Base-by-base conservation (phyloP, 2,113 vertebrate genomes). In the Chionis minor region DNA sequence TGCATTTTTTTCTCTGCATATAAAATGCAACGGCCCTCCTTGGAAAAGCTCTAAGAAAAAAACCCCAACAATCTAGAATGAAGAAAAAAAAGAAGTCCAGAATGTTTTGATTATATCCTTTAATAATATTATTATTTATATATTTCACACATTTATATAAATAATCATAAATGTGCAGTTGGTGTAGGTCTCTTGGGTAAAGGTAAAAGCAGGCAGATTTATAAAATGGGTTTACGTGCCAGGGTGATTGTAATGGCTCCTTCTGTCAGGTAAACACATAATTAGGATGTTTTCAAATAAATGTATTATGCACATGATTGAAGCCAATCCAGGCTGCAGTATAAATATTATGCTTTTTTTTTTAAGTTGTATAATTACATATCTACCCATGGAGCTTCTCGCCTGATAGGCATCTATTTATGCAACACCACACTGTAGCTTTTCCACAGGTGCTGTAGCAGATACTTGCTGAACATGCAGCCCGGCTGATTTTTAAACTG, bases 221-320 rank as follows among this genome's bases (percentile, higher is more conserved):
- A 86, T 92, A 94, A 97, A 96, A 93, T 6, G 73, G 71, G 72
- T 86, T 94, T 96, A 77, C 2, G 5, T 93, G 90, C 90, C 95
- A 95, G 96, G 94, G 91, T 97, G 96, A 93, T 77, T 83, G 88
- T 91, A 94, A 96, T 91, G 96, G 94, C 88, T 97, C 91, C 97
- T 96, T 97, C 96, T 96, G 92, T 94, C 96, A 97, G 94, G 93
- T 97, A 96, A 97, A 96, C 92, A 96, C 92, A 71, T 96, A 97
- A 97, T 97, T 98, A 97, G 96, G 91, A 96, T 96, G 96, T 97
- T 97, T 97, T 94, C 96, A 97, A 95, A 97, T 96, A 97, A 95
- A 97, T 95, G 89, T 96, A 97, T 97, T 97, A 95, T 93, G 95
- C 95, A 96, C 92, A 95, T 96, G 97, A 96, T 95, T 97, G 97